Evolutionary conservation across 2,113 vertebrate species (phyloP).

Genomic region (Siniperca knerii): DNA sequence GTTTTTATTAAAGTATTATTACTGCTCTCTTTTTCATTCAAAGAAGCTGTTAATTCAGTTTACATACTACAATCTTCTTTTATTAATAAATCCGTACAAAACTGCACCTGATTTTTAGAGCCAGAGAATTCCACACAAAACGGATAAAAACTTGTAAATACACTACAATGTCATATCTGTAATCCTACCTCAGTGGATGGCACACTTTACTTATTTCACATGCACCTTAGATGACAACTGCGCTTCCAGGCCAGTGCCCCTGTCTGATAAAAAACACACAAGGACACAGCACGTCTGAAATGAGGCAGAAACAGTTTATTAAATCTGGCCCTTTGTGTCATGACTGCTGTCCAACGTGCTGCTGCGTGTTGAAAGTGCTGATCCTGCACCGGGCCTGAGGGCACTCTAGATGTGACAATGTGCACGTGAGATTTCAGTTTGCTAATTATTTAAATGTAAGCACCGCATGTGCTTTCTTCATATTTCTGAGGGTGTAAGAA

Average conservation of each 20-base stretch:
- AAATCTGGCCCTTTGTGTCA: constrained; percentile 40
- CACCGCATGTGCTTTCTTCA: neutral
- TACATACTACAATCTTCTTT: neutral
- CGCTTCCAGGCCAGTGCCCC: constrained; percentile 36
- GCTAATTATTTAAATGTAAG: constrained; percentile 36
- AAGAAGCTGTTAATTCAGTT: neutral
- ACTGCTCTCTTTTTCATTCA: neutral
- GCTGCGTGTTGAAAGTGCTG: constrained; percentile 25
- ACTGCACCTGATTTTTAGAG: neutral
- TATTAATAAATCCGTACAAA: neutral
- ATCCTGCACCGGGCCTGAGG: constrained; percentile 15
- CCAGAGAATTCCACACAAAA: neutral
- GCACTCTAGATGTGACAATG: constrained; percentile 13
- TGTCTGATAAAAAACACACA: constrained; percentile 39
- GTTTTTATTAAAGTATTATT: neutral
- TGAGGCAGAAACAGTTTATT: constrained; percentile 38
- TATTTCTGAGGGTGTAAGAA: constrained; percentile 11
- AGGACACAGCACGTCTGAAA: constrained; percentile 11
- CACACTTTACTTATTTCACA: constrained; percentile 23
- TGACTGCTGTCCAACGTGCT: constrained; percentile 21
- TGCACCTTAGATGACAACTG: constrained; percentile 17
- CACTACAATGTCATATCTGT: constrained; percentile 1
- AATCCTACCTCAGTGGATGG: constrained; percentile 2
- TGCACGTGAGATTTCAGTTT: constrained; percentile 1
- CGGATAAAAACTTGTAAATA: neutral